phyloP scores from a whole-genome alignment of 2,888 invertebrate species.

The Pyralis farinalis region DNA sequence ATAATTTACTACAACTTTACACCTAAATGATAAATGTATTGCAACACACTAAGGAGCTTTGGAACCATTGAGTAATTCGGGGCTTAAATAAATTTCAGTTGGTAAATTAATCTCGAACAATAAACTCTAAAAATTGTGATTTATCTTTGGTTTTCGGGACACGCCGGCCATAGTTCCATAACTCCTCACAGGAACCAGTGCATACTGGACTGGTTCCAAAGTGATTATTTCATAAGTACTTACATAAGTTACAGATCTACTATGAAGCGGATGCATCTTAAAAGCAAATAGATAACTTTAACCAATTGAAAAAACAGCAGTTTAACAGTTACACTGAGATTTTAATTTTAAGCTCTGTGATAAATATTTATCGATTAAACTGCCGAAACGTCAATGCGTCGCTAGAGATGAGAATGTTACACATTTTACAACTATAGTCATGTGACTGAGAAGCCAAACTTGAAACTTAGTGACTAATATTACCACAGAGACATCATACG shows the following conservation, averaged over 20 bases:
- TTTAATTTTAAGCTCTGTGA: conserved; percentile 18
- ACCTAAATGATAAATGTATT: conserved; percentile 77
- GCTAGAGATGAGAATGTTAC: conserved; percentile 26
- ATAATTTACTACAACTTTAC: conserved; percentile 79
- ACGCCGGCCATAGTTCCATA: conserved; percentile 65
- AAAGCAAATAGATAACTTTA: conserved; percentile 70
- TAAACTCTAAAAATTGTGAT: conserved; percentile 70
- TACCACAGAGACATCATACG: conserved; percentile 50
- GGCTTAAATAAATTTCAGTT: conserved; percentile 56
- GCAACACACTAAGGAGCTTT: conserved; percentile 77
- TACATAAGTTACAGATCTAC: conserved; percentile 79
- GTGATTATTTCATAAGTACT: conserved; percentile 73
- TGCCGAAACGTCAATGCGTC: conserved; percentile 12
- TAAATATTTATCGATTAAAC: conserved; percentile 9
- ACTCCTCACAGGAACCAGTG: conserved; percentile 50
- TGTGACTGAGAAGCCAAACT: conserved; percentile 44
- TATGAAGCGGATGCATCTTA: conserved; percentile 70
- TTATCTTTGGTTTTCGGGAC: conserved; percentile 74
- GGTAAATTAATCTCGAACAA: conserved; percentile 61
- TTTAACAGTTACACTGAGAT: conserved; percentile 7
- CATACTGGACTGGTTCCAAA: conserved; percentile 37
- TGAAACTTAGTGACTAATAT: conserved; percentile 59
- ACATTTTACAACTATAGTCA: conserved; percentile 26
- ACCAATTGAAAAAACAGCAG: conserved; percentile 40
- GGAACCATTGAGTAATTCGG: conserved; percentile 71